Conservation (phyloP, 1,140 invertebrate genomes). For the Heliconius nattereri region DNA sequence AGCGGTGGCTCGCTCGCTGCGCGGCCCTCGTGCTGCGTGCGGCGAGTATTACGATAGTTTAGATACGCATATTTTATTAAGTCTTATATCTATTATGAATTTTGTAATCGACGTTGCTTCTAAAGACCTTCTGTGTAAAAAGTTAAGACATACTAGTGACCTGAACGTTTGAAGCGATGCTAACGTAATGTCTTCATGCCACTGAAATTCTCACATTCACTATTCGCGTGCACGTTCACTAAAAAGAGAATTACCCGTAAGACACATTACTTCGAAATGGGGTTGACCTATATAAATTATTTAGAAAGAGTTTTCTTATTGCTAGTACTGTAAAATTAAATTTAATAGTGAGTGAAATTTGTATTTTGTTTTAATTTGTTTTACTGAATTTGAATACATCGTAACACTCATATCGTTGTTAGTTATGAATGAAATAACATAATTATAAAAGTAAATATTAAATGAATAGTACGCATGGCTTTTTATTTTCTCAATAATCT, state of each 20-base stretch:
- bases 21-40: constrained; percentile 36
- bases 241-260: constrained; percentile 68
- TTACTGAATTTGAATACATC: constrained; percentile 80
- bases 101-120: constrained; percentile 81
- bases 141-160: constrained; percentile 81
- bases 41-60: constrained; percentile 71
- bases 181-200: constrained; percentile 71
- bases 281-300: constrained; percentile 80
- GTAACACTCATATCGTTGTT: constrained; percentile 81
- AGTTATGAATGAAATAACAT: constrained; percentile 82
- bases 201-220: constrained; percentile 77
- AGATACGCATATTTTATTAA: constrained; percentile 81
- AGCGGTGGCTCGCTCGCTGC: constrained; percentile 34
- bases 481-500: constrained; percentile 63
- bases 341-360: constrained; percentile 81
- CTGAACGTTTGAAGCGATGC: constrained; percentile 79
- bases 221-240: constrained; percentile 73
- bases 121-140: constrained; percentile 80
- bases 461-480: constrained; percentile 78
- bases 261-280: constrained; percentile 69
- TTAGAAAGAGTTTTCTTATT: constrained; percentile 77
- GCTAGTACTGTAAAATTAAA: constrained; percentile 80
- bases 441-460: constrained; percentile 82
- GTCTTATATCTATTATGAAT: constrained; percentile 76
- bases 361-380: constrained; percentile 81